Base-by-base conservation (phyloP, 2,797 vertebrate genomes). In the Chaetophractus vellerosus region DNA sequence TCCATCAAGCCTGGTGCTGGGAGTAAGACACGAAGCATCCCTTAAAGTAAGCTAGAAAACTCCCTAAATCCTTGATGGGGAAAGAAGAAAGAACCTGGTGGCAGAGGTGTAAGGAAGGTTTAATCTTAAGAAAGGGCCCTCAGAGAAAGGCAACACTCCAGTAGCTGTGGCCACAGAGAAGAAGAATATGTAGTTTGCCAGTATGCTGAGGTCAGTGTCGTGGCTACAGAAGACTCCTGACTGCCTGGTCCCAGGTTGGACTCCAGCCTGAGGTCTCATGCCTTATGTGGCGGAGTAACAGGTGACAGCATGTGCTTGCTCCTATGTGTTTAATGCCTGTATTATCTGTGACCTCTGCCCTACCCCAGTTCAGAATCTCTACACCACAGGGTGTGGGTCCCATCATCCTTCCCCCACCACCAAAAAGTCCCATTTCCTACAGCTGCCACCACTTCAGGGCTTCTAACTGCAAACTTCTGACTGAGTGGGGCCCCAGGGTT, bases 381-480 rank as follows among this genome's bases (percentile, higher is more conserved):
- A 74, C 5, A 66, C 21, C 26, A 48, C 36, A 59, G 16, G 48
- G 31, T 1, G 4, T 4, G 8, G 41, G 33, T 69, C 71, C 16
- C 61, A 31, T 66, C 88, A 55, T 21, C 41, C 45, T 36, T 38
- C 7, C 38, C 6, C 36, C 28, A 28, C 23, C 18, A 11, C 52
- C 24, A 57, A 12, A 19, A 64, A 74, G 86, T 86, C 64, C 57
- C 50, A 78, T 26, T 52, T 21, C 75, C 69, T 90, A 68, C 64
- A 76, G 26, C 48, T 52, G 90, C 79, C 72, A 88, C 59, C 81
- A 88, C 50, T 57, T 72, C 72, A 87, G 66, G 71, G 38, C 85
- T 90, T 89, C 80, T 91, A 63, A 31, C 48, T 69, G 8, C 31
- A 69, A 69, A 38, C 3, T 50, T 87, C 85, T 72, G 69, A 75